phyloP scores from a whole-genome alignment of 2,797 vertebrate species.

The Rhinatrema bivittatum region DNA sequence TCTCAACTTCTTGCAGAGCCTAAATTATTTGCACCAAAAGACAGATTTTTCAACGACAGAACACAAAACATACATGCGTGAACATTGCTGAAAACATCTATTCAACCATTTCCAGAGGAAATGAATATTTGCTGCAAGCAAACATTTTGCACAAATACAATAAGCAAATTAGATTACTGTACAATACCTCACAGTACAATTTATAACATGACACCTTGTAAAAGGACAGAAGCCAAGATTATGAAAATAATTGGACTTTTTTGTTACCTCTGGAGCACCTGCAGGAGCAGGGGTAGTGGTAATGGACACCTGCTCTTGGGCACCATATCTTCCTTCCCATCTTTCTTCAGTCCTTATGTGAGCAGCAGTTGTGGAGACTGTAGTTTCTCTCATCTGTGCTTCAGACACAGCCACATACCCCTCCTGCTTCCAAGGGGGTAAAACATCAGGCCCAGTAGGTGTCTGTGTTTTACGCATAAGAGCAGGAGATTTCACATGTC shows the following conservation, averaged over 20 bases:
- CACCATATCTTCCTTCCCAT: conserved; percentile 60
- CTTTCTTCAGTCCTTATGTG: conserved; percentile 65
- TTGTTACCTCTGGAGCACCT: conserved; percentile 67
- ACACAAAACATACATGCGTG: conserved; percentile 12
- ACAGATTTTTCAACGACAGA: conserved; percentile 16
- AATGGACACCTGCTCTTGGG: conserved; percentile 55
- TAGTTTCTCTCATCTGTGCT: conserved; percentile 61
- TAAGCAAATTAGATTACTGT: too few relatives aligned
- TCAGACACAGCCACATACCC: conserved; percentile 59
- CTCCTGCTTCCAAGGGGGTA: conserved; percentile 89
- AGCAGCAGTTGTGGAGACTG: conserved; percentile 54
- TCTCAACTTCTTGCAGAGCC: conserved; percentile 59
- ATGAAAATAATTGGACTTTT: too few relatives aligned
- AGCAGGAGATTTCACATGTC: conserved; percentile 84
- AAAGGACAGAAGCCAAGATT: too few relatives aligned
- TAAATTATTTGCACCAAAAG: conserved; percentile 42
- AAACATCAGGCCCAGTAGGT: conserved; percentile 60
- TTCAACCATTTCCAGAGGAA: background rate
- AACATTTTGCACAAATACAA: too few relatives aligned
- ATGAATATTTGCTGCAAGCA: background rate
- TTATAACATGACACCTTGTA: too few relatives aligned
- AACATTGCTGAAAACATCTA: background rate
- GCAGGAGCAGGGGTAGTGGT: conserved; percentile 27
- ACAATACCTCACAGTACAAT: too few relatives aligned
- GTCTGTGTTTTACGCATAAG: conserved; percentile 62